Evolutionary conservation across 2,113 vertebrate genomes (phyloP), one percentile per base, ranked within the genome.

Genomic region (Larimichthys polyactis): DNA sequence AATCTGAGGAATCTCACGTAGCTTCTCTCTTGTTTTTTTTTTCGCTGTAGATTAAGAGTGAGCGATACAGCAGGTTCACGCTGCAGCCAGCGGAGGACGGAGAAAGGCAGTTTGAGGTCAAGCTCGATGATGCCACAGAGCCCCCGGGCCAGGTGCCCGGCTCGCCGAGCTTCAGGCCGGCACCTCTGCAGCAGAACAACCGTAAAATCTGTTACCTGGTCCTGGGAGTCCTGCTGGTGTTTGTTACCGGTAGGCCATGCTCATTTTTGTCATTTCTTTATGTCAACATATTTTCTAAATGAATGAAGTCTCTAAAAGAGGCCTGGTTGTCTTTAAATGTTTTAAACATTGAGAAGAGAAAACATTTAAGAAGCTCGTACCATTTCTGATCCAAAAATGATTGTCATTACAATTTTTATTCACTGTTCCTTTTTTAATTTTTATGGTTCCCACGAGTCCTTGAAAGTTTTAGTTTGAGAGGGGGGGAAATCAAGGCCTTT

Each of bases 61-160:
- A 96, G 62, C 95, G 95, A 0, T 99, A 99, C 72, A 97, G 96
- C 0, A 95, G 96, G 66, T 99, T 99, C 89, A 97, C 96, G 55
- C 89, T 96, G 71, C 96, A 96, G 49, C 95, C 96, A 14, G 92
- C 75, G 0, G 97, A 96, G 17, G 96, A 96, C 1, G 95, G 96
- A 52, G 95, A 90, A 64, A 95, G 93, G 64, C 96, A 96, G 0
- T 95, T 97, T 8, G 97, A 98, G 89, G 96, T 99, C 94, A 98
- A 97, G 22, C 90, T 97, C 0, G 97, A 97, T 4, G 97, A 97
- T 88, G 94, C 58, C 92, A 80, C 75, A 57, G 86, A 94, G 63
- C 74, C 64, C 27, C 27, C 27, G 29, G 62, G 16, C 2, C 59
- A 62, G 48, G 84, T 20, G 7, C 78, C 24, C 0, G 88, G 57